A percentile compares a stretch with the other conserved stretches of the same genome.
Evolutionary conservation across 2,113 vertebrate species (phyloP).

Genomic region (Nesoenas mayeri): DNA sequence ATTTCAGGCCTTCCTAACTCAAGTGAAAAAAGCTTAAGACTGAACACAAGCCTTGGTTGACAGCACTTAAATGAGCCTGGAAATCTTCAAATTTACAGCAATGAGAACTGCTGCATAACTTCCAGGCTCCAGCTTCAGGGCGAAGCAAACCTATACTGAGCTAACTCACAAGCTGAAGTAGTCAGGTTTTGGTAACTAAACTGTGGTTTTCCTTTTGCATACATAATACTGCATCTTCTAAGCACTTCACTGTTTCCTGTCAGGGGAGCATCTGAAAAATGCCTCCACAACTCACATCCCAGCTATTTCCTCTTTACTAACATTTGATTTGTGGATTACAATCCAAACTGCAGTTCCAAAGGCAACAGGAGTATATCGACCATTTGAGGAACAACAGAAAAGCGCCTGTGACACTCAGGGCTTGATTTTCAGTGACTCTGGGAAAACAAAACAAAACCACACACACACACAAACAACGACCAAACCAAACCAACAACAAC

Average conservation of each 20-base stretch:
- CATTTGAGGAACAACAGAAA: not conserved
- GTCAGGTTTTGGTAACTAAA: slow-evolving; percentile 4
- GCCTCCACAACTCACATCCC: not conserved
- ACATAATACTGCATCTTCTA: not conserved
- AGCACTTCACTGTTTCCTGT: not conserved
- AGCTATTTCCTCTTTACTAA: not conserved
- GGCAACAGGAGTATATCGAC: not conserved
- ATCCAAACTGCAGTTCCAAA: not conserved
- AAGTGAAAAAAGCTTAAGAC: slow-evolving; percentile 45
- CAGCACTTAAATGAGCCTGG: slow-evolving; percentile 43
- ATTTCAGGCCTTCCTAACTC: slow-evolving; percentile 14
- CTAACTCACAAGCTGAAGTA: not conserved
- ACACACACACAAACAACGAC: no score
- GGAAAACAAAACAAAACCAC: not conserved
- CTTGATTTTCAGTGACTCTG: not conserved
- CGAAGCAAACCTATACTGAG: not conserved
- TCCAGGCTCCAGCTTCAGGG: not conserved
- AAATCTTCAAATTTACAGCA: slow-evolving; percentile 30
- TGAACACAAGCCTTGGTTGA: slow-evolving; percentile 36
- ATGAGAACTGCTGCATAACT: not conserved
- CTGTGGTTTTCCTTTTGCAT: not conserved
- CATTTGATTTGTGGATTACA: not conserved
- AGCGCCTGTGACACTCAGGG: not conserved
- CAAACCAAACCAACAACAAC: no score
- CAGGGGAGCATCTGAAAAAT: not conserved